Conservation (phyloP, 2,888 invertebrate species). For the Dasypolia templi region DNA sequence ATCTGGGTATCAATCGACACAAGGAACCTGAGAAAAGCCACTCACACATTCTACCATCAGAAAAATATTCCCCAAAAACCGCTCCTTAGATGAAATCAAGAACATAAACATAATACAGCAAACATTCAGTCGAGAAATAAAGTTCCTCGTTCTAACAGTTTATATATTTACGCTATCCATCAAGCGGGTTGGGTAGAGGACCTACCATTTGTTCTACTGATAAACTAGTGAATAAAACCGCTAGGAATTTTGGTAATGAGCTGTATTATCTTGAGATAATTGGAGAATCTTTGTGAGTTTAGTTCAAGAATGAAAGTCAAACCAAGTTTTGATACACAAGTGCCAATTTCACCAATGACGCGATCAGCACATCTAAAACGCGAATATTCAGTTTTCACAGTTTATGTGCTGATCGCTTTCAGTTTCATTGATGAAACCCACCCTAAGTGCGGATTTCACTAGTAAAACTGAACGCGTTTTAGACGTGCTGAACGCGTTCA, state of each 20-base stretch:
- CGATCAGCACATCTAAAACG: too few species aligned
- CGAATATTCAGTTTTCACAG: too few species aligned
- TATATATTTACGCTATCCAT: conserved; percentile 77
- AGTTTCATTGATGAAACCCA: too few species aligned
- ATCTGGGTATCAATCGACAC: background rate
- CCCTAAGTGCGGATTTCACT: too few species aligned
- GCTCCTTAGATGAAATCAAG: conserved; percentile 17
- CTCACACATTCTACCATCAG: background rate
- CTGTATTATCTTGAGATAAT: conserved; percentile 31
- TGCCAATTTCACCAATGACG: too few species aligned
- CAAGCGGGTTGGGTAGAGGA: conserved; percentile 62
- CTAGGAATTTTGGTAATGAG: conserved; percentile 37
- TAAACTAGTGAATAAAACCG: conserved; percentile 61
- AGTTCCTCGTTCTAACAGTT: conserved; percentile 67
- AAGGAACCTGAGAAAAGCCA: background rate
- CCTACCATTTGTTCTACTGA: conserved; percentile 70
- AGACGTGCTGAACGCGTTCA: too few species aligned
- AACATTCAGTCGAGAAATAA: conserved; percentile 50
- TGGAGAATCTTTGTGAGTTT: conserved; percentile 30
- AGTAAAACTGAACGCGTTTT: too few species aligned
- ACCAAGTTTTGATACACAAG: background rate
- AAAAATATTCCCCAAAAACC: conserved; percentile 9
- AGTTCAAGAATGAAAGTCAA: background rate
- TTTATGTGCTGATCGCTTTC: too few species aligned
- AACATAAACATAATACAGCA: conserved; percentile 39